A percentile compares a stretch with the other conserved stretches of the same genome.
phyloP scores from a whole-genome alignment of 2,797 vertebrate species.

The Tinamus major region DNA sequence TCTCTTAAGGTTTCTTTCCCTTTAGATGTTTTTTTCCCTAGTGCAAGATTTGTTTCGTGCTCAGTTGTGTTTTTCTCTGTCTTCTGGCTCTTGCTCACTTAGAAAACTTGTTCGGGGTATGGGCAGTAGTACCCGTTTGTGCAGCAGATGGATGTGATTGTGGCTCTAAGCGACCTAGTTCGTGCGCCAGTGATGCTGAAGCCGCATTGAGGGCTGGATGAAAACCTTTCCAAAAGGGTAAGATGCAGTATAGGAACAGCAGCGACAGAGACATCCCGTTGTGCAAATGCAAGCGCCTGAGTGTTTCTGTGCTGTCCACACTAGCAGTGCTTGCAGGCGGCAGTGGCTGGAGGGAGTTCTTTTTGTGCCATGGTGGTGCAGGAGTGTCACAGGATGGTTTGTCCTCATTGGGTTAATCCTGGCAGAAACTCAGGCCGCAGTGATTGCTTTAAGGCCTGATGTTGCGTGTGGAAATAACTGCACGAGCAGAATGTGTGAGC shows the following conservation, averaged over 20 bases:
- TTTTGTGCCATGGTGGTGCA: background rate
- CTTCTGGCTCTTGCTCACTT: background rate
- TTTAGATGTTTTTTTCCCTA: background rate
- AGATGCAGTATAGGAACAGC: rapidly evolving
- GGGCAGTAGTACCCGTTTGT: background rate
- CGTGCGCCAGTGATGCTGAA: background rate
- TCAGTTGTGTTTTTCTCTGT: background rate
- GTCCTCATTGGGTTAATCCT: background rate
- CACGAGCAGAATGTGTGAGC: background rate
- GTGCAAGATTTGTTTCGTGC: background rate
- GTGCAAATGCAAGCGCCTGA: rapidly evolving
- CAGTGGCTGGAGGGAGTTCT: background rate
- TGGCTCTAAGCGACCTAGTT: background rate
- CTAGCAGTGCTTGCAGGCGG: rapidly evolving
- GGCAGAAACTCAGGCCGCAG: background rate
- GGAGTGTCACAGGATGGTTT: background rate
- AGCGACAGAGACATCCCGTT: rapidly evolving
- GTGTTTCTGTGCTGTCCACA: background rate
- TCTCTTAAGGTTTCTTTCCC: background rate
- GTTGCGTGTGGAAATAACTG: background rate
- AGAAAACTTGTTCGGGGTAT: background rate
- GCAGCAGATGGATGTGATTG: background rate
- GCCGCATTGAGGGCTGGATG: background rate
- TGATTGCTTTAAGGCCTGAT: background rate
- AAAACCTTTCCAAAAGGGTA: background rate